These are phyloP conservation scores for Rousettus leschenaultii DNA, from an alignment of 2,113 vertebrate species.

Conservation along the genomic window DNA sequence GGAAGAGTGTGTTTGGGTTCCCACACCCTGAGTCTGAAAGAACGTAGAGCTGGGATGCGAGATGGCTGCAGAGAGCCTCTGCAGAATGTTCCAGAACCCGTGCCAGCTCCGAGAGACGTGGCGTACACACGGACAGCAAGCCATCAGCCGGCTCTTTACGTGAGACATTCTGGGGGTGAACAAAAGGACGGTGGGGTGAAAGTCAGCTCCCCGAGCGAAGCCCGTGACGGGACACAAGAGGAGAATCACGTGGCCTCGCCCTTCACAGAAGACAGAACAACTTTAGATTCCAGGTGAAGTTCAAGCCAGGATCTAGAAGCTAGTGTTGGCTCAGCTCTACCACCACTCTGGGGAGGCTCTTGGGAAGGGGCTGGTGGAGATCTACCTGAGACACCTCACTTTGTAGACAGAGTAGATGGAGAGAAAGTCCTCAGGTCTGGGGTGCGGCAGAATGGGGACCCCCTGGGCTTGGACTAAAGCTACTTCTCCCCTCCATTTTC, in stretches of 20 bases:
- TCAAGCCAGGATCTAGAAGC: not conserved
- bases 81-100: not conserved
- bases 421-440: fast-evolving
- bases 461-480: not conserved
- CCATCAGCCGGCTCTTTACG: not conserved
- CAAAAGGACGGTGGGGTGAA: too few species aligned
- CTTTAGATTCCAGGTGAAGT: not conserved
- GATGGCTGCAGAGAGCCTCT: not conserved
- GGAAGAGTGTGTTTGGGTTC: not conserved
- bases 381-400: too few species aligned
- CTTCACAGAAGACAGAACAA: not conserved
- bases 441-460: not conserved
- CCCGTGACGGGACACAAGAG: not conserved
- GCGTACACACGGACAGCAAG: not conserved
- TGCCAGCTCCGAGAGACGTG: fast-evolving
- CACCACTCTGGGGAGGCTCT: not conserved
- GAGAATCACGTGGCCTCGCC: not conserved
- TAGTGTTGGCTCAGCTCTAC: too few species aligned
- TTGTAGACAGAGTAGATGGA: not conserved
- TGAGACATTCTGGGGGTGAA: not conserved
- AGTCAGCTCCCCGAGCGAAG: not conserved
- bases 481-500: not conserved
- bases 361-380: not conserved
- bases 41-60: not conserved
- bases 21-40: not conserved